Base-by-base conservation (phyloP, 2,888 invertebrate species). In the Scotopteryx bipunctaria region DNA sequence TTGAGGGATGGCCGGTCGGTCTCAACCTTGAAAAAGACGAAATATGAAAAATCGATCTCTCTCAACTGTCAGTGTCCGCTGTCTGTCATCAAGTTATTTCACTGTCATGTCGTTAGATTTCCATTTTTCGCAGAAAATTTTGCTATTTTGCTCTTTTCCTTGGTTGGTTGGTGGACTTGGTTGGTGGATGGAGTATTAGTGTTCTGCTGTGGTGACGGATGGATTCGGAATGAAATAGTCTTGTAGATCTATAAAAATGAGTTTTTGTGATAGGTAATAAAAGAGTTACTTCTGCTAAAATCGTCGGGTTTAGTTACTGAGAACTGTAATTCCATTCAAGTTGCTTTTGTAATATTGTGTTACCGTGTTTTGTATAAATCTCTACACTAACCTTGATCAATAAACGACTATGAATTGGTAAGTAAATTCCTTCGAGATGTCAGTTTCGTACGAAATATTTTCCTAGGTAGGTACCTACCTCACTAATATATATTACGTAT, bases 301-400 rank as follows among this genome's bases (percentile, higher is more conserved):
- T 45, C 5, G 23, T 31, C 6, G 6, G 29, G 29, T 31, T 27
- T 15, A 23, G 14, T 25, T 11, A 14, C 14, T 21, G 13, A 27
- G 13, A 6, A 35, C n/a, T 19, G 11, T 11, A 36, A 29, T 37
- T 38, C 9, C 19, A 21, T 8, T n/a, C 19, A 17, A 43, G 43
- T 32, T 23, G 14, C 3, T 14, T 50, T 21, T 38, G 36, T 38
- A 9, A 8, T 38, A 46, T 49, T 46, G 23, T 21, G 37, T 16
- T 55, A 31, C 31, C 16, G 33, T 25, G 49, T 49, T 48, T 25
- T 25, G 35, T 63, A 14, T 58, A 56, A 42, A 50, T 52, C 38
- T 33, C 59, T 57, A 41, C 53, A 63, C 32, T 69, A 74, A 68
- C 74, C 76, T 74, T 74, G 74, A 67, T 75, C 66, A 65, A 54